These are phyloP conservation scores for Montipora foliosa DNA, from an alignment of 64 coral and sea anemone species.

Conservation along the genomic window DNA sequence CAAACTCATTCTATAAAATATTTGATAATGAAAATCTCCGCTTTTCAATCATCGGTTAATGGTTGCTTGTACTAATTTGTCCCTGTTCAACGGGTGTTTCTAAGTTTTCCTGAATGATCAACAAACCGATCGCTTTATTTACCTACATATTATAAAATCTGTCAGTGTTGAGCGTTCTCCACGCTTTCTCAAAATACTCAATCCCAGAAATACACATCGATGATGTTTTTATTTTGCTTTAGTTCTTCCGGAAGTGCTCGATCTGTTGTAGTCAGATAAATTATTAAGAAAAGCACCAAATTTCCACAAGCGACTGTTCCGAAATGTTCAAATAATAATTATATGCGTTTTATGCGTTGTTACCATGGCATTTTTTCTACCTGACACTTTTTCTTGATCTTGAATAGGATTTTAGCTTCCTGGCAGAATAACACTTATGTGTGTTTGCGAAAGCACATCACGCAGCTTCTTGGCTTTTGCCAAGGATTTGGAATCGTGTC, in stretches of 20 bases:
- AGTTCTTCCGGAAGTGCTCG: constrained; percentile 6
- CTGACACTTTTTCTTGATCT: background rate
- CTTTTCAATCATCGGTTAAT: background rate
- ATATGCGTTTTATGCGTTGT: background rate
- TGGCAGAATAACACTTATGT: too few relatives aligned
- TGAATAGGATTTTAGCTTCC: too few relatives aligned
- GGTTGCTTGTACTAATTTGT: constrained; percentile 26
- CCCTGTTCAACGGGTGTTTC: constrained; percentile 11
- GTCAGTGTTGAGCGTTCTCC: background rate
- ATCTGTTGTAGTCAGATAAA: constrained; percentile 1
- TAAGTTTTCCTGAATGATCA: background rate
- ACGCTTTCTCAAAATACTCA: background rate
- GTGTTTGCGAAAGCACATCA: too few relatives aligned
- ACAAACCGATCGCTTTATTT: background rate
- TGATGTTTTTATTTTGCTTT: background rate
- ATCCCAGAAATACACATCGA: background rate
- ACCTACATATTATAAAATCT: background rate
- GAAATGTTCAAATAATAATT: background rate
- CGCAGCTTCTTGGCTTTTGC: too few relatives aligned
- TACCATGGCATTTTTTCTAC: background rate
- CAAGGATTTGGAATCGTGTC: too few relatives aligned
- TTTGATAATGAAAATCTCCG: background rate
- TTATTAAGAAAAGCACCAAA: constrained; percentile 40
- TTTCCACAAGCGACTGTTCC: background rate
- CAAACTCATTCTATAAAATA: background rate